Evolutionary conservation across 30 jellyfish, hydroid and myxozoan genomes (phyloP), one percentile per base, ranked within the genome.

Genomic region (Haliclystus octoradiatus): DNA sequence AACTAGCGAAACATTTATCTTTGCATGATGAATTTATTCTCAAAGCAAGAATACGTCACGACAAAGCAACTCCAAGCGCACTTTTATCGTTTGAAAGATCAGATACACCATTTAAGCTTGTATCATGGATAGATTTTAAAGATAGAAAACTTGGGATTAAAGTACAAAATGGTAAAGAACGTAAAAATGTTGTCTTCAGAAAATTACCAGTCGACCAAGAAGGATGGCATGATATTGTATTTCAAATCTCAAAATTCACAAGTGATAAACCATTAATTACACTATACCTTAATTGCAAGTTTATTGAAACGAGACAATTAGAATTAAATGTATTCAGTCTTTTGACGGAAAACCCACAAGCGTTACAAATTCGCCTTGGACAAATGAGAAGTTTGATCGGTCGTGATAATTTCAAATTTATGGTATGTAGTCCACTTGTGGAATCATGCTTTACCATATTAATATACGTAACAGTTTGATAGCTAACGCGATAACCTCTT

Each of bases 161-260:
- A 62, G 30, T 13, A 1, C 93, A 80, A 63, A 77, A 70, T 3
- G 71, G 69, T 22, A 63, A 74, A 27, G 62, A 9, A 3, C 88
- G 94, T 5, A 76, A 82, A 66, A 71, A 75, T 30, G 35, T 89
- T 40, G 79, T 69, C 27, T 89, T 89, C 57, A 76, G 69, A 63
- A 68, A 82, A 25, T 74, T 89, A 33, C 98, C 98, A 3, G 62
- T 89, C 62, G 57, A 72, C 60, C 95, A 81, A 50, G 92, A 82
- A 50, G 57, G 72, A 25, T 89, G 98, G 98, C 98, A 89, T 62
- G 90, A 92, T 31, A 74, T 89, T 15, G 85, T 89, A 1, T 19
- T 89, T 15, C 94, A 78, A 52, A 50, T 89, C 68, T 49, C 72
- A 62, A 67, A 69, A 52, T 51, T 82, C 68, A 75, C 81, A 34